Evolutionary conservation across 2,113 vertebrate species (phyloP), one percentile per base, ranked within the genome.

Genomic region (Cacatua alba): DNA sequence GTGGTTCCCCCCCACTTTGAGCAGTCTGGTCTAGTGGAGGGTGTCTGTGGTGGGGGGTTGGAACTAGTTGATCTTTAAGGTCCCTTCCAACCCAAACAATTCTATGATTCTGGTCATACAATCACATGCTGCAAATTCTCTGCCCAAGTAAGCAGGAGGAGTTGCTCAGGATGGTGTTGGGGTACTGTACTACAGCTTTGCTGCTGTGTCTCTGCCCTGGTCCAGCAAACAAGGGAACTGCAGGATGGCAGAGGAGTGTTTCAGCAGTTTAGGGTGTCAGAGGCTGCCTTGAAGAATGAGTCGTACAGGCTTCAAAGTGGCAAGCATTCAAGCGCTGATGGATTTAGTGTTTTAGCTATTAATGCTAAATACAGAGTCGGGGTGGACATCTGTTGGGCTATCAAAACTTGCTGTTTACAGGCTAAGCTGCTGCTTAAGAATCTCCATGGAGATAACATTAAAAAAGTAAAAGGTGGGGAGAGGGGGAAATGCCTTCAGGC

Each of bases 401-500:
- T 51, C 52, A 75, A 75, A 82, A 78, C 18, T 53, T 95, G 24
- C 25, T 74, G 49, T 53, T 35, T 31, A 71, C 21, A 62, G 41
- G 26, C 46, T 86, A 44, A 88, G 69, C 68, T 81, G 37, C 68
- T 87, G 4, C 69, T 92, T 86, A 72, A 92, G 59, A 72, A 88
- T 77, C 39, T 86, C 37, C 28, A 21, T 7, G 41, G 48, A 72
- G 25, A 55, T 57, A 86, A 71, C 9, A 12, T 18, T 4, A 33
- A 35, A 33, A 74, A 55, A 53, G 17, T 37, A 24, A 33, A 29
- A 60, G n/a, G 15, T 35, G 59, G 35, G 59, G 35, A 37, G 59
- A 43, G 2, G 16, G 35, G 51, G 69, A 41, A 53, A 28, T 13
- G 20, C 89, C 77, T 86, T 77, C 8, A 46, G 65, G 55, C n/a